Percentiles rank a stretch among this genome's conserved stretches.
Evolutionary conservation across 2,888 invertebrate genomes (phyloP).

Genomic region (Cryptocephalus moraei): DNA sequence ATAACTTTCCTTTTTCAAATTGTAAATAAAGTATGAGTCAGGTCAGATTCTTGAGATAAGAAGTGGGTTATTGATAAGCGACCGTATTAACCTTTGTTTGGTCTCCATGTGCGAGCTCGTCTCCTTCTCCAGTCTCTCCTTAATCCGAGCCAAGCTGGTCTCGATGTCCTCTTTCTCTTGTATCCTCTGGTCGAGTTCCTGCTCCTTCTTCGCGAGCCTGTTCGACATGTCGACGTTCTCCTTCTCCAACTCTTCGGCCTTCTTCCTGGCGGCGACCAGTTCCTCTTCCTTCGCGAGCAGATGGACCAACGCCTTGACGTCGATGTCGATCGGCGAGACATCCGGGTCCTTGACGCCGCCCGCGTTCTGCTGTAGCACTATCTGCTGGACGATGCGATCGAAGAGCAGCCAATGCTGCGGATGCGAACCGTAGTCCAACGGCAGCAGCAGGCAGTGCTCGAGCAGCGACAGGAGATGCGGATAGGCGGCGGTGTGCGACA

Average conservation of each 20-base stretch:
- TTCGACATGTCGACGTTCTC: constrained; percentile 82
- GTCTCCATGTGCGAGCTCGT: constrained; percentile 80
- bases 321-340: constrained; percentile 74
- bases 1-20: no score
- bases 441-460: constrained; percentile 78
- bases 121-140: constrained; percentile 82
- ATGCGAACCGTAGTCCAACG: constrained; percentile 75
- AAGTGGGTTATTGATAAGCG: no score
- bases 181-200: constrained; percentile 78
- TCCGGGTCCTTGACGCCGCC: constrained; percentile 61
- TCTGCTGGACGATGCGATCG: constrained; percentile 87
- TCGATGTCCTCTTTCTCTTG: constrained; percentile 92
- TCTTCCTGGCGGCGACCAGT: constrained; percentile 72
- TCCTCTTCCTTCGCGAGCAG: constrained; percentile 90
- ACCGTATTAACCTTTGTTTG: constrained; percentile 45
- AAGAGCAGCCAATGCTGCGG: constrained; percentile 90
- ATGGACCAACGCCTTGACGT: constrained; percentile 84
- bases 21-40: no score
- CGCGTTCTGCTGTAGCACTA: constrained; percentile 66
- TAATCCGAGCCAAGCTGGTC: constrained; percentile 64
- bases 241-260: constrained; percentile 79
- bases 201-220: constrained; percentile 82
- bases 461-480: constrained; percentile 85
- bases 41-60: no score
- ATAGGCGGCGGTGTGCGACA: constrained; percentile 87